These are phyloP conservation scores for Hypsopygia costalis DNA, from an alignment of 2,888 invertebrate species.

Conservation along the genomic window DNA sequence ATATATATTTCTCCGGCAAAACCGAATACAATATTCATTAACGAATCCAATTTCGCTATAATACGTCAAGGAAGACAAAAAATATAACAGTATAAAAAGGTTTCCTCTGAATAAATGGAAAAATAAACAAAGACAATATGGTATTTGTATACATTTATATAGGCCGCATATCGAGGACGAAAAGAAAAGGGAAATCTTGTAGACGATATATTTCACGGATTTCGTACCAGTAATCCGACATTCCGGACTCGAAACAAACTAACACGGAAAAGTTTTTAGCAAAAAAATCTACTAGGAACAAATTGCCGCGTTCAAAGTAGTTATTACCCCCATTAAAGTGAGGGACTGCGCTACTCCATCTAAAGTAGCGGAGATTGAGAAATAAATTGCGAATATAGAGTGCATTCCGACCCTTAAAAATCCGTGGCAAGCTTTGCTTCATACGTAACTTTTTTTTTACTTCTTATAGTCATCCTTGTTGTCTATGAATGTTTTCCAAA, in stretches of 20 bases:
- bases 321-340: slow-evolving; percentile 61
- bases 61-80: slow-evolving; percentile 4
- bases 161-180: slow-evolving; percentile 16
- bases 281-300: slow-evolving; percentile 46
- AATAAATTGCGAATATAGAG: slow-evolving; percentile 45
- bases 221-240: slow-evolving; percentile 38
- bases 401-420: slow-evolving; percentile 17
- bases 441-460: too few relatives aligned
- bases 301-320: slow-evolving; percentile 60
- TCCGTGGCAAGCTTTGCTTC: too few relatives aligned
- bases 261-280: slow-evolving; percentile 50
- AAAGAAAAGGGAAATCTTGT: slow-evolving; percentile 24
- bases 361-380: slow-evolving; percentile 49
- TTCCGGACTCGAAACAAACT: slow-evolving; percentile 35
- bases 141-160: slow-evolving; percentile 8
- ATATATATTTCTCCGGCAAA: background rate
- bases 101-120: slow-evolving; percentile 13
- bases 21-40: background rate
- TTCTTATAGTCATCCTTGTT: too few relatives aligned
- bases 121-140: slow-evolving; percentile 16
- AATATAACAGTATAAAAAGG: slow-evolving; percentile 6
- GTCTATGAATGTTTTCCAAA: too few relatives aligned
- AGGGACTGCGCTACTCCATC: slow-evolving; percentile 40
- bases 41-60: background rate
- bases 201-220: slow-evolving; percentile 29